A percentile compares a stretch with the other conserved stretches of the same genome.
Conservation (phyloP, 2,888 invertebrate species). For the Rotaria macrura region DNA sequence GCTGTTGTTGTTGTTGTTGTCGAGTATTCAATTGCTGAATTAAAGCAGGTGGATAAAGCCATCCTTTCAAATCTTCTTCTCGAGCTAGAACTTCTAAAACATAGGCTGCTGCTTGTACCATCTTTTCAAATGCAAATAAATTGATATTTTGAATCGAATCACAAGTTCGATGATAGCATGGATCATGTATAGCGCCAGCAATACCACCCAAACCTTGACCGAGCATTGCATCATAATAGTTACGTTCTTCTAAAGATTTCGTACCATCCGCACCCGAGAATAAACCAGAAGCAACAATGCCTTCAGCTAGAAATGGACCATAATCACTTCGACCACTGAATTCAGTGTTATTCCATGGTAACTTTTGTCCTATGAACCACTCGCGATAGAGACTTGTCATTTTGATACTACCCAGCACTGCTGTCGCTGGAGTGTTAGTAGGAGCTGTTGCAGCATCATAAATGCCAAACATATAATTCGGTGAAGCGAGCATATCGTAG, state of each 20-base stretch:
- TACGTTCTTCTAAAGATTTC: neutral
- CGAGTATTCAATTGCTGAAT: neutral
- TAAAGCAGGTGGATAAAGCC: neutral
- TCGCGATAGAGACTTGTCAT: neutral
- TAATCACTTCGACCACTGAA: constrained; percentile 20
- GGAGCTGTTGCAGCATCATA: neutral
- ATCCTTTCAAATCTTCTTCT: neutral
- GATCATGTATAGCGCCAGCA: neutral
- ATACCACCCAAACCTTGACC: neutral
- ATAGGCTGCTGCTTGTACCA: neutral
- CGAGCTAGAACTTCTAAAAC: neutral
- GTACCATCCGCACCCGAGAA: neutral
- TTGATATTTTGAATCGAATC: neutral
- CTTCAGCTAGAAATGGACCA: constrained; percentile 1
- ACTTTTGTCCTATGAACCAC: neutral
- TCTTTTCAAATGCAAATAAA: neutral
- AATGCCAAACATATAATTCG: constrained; percentile 2
- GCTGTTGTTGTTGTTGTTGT: neutral
- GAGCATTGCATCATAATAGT: neutral
- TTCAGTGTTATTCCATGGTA: neutral
- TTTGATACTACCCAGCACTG: neutral
- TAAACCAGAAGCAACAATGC: neutral
- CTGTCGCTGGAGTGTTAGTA: neutral
- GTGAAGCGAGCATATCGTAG: neutral
- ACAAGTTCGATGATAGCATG: neutral